A percentile compares a stretch with the other conserved stretches of the same genome.
These are phyloP conservation scores for Hylaeus volcanicus DNA, from an alignment of 1,140 invertebrate species.

Conservation along the genomic window DNA sequence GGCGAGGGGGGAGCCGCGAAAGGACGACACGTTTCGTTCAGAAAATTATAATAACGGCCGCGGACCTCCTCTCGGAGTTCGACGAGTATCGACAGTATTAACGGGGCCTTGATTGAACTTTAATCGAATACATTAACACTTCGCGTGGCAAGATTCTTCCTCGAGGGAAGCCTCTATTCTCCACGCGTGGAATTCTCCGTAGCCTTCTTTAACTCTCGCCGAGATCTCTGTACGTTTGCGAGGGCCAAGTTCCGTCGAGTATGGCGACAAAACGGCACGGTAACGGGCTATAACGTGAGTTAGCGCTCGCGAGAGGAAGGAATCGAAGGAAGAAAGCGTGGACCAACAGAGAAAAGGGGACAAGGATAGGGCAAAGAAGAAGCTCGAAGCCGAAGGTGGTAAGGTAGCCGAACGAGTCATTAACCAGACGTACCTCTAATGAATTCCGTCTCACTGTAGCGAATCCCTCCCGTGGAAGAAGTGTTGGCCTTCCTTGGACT, in stretches of 20 bases:
- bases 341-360: neutral
- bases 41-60: too few relatives aligned
- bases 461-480: constrained; percentile 56
- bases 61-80: neutral
- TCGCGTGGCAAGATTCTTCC: too few relatives aligned
- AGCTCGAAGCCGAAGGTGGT: constrained; percentile 52
- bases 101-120: neutral
- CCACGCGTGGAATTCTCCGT: too few relatives aligned
- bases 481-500: constrained; percentile 40
- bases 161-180: too few relatives aligned
- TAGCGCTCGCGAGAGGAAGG: neutral
- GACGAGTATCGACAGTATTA: neutral
- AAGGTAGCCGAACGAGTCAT: constrained; percentile 72
- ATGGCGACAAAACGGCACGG: neutral
- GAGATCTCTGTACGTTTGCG: too few relatives aligned
- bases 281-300: constrained; percentile 6
- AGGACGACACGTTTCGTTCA: too few relatives aligned
- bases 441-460: constrained; percentile 72
- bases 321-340: neutral
- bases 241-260: too few relatives aligned
- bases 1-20: too few relatives aligned
- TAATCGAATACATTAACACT: too few relatives aligned
- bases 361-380: constrained; percentile 30
- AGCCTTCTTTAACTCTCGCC: too few relatives aligned
- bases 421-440: constrained; percentile 72